Evolutionary conservation across 2,797 vertebrate species (phyloP).

Genomic region (Callimico goeldii): DNA sequence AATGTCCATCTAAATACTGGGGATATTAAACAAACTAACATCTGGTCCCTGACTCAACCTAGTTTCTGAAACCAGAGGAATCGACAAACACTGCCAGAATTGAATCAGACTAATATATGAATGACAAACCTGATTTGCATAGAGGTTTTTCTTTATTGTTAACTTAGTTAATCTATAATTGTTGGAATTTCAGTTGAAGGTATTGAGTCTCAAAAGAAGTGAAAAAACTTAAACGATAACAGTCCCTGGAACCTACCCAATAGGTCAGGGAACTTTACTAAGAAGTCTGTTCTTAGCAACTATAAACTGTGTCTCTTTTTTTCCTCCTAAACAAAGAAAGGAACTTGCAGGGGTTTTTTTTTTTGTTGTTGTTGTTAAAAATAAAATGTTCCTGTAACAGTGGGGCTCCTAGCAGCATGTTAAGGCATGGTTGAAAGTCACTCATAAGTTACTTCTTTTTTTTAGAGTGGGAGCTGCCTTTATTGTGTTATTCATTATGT

Average conservation of each 20-base stretch:
- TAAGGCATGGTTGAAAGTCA: not conserved
- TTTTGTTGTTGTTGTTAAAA: not conserved
- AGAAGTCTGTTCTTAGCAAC: not conserved
- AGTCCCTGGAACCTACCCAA: not conserved
- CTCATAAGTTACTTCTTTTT: not conserved
- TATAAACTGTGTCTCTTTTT: not conserved
- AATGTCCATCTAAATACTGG: not conserved
- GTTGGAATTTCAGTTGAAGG: not conserved
- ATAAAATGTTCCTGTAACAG: not conserved
- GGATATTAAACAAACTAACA: not conserved
- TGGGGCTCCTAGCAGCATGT: not conserved
- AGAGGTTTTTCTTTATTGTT: not conserved
- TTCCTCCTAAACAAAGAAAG: not conserved
- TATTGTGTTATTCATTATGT: not conserved
- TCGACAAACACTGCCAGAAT: not conserved
- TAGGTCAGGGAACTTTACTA: not conserved
- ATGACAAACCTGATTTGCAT: not conserved
- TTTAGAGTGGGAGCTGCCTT: not conserved
- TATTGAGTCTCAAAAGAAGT: conserved; percentile 10
- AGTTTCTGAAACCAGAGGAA: not conserved
- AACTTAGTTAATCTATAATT: not conserved
- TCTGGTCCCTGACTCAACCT: not conserved
- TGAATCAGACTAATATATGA: not conserved
- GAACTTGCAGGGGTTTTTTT: not conserved
- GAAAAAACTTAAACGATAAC: not conserved